Evolutionary conservation across 2,888 invertebrate species (phyloP).

Genomic region (Lucinisca nassula): DNA sequence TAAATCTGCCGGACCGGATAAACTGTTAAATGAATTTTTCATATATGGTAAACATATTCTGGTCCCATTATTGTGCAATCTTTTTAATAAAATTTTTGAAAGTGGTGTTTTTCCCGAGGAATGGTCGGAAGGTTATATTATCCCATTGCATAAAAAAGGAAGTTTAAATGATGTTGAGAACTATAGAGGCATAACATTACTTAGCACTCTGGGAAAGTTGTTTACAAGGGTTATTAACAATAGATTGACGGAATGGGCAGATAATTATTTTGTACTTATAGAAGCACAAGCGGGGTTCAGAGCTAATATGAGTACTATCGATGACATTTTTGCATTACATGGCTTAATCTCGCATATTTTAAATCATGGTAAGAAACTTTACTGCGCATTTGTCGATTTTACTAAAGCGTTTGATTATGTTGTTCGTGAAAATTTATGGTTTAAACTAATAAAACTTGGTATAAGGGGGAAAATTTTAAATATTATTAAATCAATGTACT

Average conservation of each 20-base stretch:
- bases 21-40: conserved; percentile 24
- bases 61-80: not conserved
- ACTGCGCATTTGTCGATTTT: conserved; percentile 31
- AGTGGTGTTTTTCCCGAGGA: not conserved
- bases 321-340: conserved; percentile 36
- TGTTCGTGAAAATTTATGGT: conserved; percentile 20
- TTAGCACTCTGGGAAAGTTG: conserved; percentile 22
- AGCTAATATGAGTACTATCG: conserved; percentile 9
- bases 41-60: conserved; percentile 16
- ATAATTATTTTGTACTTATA: not conserved
- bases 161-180: conserved; percentile 13
- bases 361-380: conserved; percentile 12
- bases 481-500: conserved; percentile 34
- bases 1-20: conserved; percentile 10
- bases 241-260: not conserved
- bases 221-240: conserved; percentile 21
- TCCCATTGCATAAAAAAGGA: conserved; percentile 32
- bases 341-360: conserved; percentile 4
- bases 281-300: conserved; percentile 35
- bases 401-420: conserved; percentile 40
- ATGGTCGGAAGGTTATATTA: conserved; percentile 24
- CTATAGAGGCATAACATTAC: conserved; percentile 32
- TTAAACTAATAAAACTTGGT: conserved; percentile 18
- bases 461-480: conserved; percentile 32
- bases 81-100: conserved; percentile 14